Base-by-base conservation (phyloP, 2,888 invertebrate genomes). In the Suillia variegata region DNA sequence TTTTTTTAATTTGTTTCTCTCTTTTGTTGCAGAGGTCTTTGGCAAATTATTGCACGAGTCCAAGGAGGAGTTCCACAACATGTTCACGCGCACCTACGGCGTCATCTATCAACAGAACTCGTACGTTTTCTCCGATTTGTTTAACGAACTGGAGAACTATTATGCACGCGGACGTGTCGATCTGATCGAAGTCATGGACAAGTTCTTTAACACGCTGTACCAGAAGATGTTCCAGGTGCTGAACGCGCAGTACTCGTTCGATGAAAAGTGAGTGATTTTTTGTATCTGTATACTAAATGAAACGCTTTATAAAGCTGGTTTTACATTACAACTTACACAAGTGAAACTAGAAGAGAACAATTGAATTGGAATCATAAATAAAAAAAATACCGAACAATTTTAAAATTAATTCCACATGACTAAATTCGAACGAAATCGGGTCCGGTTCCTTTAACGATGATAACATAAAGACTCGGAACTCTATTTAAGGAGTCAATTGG, bases 1-100 rank as follows among this genome's bases (percentile, higher is more conserved):
- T n/a, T n/a, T 8, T 38, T 38, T 38, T n/a, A 38, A 38, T 38
- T 38, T 6, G 4, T n/a, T n/a, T 5, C 8, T 13, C 8, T 38
- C n/a, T n/a, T n/a, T n/a, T n/a, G n/a, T n/a, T n/a, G n/a, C 89
- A 96, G 96, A 90, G 75, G 91, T 93, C 83, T 97, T 97, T 86
- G 89, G 89, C 72, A 89, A 91, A 68, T 87, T 97, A 73, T 85
- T 97, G 80, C 86, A 87, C 70, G 88, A 89, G 67, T 94, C 96
- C 20, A 90, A 92, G 71, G 86, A 86, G 68, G 94, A 93, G 78
- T 94, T 98, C 81, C 94, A 98, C 83, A 88, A 89, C 64, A 97
- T 98, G 97, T 98, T 97, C 85, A 92, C 92, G 77, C 87, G 89
- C 69, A 98, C 97, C 0, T 98, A 98, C 84, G 97, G 97, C 56